Evolutionary conservation across 2,797 vertebrate genomes (phyloP), one percentile per base, ranked within the genome.

Genomic region (Eulemur mongoz): DNA sequence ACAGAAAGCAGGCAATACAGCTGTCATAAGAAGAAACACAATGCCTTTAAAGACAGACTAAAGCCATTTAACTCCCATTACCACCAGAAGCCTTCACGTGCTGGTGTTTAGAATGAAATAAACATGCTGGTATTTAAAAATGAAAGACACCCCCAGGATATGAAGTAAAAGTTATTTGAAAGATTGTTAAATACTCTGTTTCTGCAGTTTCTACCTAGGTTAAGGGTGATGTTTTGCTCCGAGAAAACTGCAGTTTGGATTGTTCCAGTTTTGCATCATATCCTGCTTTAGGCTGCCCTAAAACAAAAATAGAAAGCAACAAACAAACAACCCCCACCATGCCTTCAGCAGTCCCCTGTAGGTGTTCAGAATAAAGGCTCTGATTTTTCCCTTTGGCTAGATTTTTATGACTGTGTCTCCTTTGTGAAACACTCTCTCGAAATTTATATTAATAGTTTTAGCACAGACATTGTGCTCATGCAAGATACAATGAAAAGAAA

Each of bases 351-450:
- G 27, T 40, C n/a, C 82, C 48, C 35, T 30, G 54, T 69, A 40
- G 15, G 57, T 48, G 73, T 91, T 91, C 30, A 76, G 78, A 75
- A 70, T 2, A 45, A 91, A 95, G 72, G 23, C 52, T n/a, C 27
- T 70, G 22, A 38, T 52, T 61, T 70, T 95, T 73, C 11, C 52
- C 48, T 83, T 38, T 78, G 54, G 59, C 43, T 48, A 48, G 43
- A 65, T 30, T 89, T 81, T 76, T 32, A 14, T 40, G 45, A 57
- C 72, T 83, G 15, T 18, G 40, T 86, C 43, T 89, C 79, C 63
- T 90, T 91, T 67, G 83, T 89, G 89, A 93, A 93, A 89, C 69
- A 48, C 67, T 63, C 52, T 38, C 22, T 89, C 88, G 52, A 76
- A 22, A 18, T 7, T 61, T 86, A 86, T 79, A 72, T 83, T 94